Base-by-base conservation (phyloP, 1,140 invertebrate species). In the Wiebesia pumilae region DNA sequence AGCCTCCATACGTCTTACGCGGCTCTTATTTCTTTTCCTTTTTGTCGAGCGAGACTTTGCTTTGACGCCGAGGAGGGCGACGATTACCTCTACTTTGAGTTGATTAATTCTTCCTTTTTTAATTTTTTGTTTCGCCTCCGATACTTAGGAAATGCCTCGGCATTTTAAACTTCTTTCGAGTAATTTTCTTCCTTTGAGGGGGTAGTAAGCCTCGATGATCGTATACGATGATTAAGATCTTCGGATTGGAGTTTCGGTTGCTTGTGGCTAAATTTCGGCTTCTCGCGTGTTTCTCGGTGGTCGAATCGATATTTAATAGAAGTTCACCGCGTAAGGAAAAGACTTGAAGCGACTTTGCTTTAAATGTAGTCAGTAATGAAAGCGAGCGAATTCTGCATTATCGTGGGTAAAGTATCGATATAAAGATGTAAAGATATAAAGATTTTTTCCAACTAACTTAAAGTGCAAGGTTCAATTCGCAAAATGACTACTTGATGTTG, bases 31-130 rank as follows among this genome's bases (percentile, higher is more conserved):
- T 79, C 33, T 67, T 77, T 78, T 78, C 40, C 62, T 75, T 40
- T 47, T 54, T 30, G 24, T 47, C 43, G 6, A 27, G 62, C 40
- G 12, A 81, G 80, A 10, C 38, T 38, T 12, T 30, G 47, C 7
- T 40, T 27, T 51, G 47, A 58, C 43, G 21, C 33, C 51, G 24
- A 27, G 35, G 58, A 51, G 75, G 38, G 40, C 30, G 75, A 79
- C 75, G 75, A 84, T 84, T 84, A 84, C 73, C 54, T 54, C 77
- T 85, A 85, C 83, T 85, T 85, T 85, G 75, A 71, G 80, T 80
- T 85, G 83, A 85, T 85, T 85, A 85, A 85, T 83, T 81, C 86
- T 80, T 79, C 77, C 81, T 38, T 87, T 62, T n/a, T 77, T 79
- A 33, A 12, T 40, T 47, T 67, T 69, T 30, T 83, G 30, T 35